A percentile compares a stretch with the other conserved stretches of the same genome.
These are phyloP conservation scores for Sebastes hopkinsi DNA, from an alignment of 2,797 vertebrate genomes.

Conservation along the genomic window DNA sequence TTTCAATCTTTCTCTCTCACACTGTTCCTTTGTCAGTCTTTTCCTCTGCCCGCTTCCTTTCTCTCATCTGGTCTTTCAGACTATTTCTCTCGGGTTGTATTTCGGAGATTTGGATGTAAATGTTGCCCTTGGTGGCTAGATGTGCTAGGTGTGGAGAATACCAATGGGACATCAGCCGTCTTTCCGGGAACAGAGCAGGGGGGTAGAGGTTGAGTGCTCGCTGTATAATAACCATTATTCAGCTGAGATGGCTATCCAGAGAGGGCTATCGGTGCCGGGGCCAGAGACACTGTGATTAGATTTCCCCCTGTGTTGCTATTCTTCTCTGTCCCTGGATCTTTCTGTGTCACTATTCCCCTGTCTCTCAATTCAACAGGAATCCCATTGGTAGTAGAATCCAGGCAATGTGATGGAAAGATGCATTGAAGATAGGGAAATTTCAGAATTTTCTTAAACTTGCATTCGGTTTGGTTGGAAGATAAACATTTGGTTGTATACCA, in stretches of 20 bases:
- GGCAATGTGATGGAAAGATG: constrained; percentile 8
- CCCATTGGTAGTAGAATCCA: constrained; percentile 2
- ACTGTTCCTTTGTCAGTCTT: background rate
- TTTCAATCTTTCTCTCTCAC: background rate
- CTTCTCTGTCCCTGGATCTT: constrained; percentile 60
- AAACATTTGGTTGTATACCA: background rate
- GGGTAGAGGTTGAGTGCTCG: constrained; percentile 67
- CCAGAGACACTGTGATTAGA: constrained; percentile 76
- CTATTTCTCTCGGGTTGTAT: constrained; percentile 34
- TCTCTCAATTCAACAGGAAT: constrained; percentile 40
- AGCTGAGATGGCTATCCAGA: constrained; percentile 76
- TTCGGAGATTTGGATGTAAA: constrained; percentile 71
- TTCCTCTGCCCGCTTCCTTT: background rate
- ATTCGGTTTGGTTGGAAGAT: background rate
- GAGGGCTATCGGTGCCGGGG: constrained; percentile 63
- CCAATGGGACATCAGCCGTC: constrained; percentile 54
- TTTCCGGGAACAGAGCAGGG: constrained; percentile 57
- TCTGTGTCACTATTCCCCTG: constrained; percentile 44
- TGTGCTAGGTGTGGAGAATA: constrained; percentile 59
- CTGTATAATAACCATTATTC: constrained; percentile 81
- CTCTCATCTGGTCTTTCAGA: constrained; percentile 23
- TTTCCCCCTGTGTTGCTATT: constrained; percentile 70
- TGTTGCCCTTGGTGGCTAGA: constrained; percentile 62
- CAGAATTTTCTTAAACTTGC: background rate
- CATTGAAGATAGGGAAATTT: background rate